A percentile compares a stretch with the other conserved stretches of the same genome.
phyloP scores from a whole-genome alignment of 2,888 invertebrate species.

The Platypus cylindrus region DNA sequence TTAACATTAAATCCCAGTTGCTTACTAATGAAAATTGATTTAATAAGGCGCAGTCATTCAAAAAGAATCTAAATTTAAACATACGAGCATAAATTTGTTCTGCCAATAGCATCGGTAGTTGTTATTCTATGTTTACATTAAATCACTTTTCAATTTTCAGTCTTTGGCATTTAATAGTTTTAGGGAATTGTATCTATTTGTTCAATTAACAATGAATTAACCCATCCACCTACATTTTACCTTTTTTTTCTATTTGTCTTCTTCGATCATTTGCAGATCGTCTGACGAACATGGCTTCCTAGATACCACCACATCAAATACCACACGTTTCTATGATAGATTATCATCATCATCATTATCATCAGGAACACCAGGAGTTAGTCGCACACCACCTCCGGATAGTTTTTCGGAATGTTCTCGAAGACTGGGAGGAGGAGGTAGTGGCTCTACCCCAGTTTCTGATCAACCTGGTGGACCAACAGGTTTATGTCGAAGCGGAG shows the following conservation, averaged over 20 bases:
- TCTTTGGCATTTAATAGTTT: too few species aligned
- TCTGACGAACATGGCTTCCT: slow-evolving; percentile 37
- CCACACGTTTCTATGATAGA: slow-evolving; percentile 39
- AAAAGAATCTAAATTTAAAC: too few species aligned
- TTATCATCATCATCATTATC: slow-evolving; percentile 20
- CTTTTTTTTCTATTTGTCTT: slow-evolving; percentile 1
- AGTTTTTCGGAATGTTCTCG: slow-evolving; percentile 11
- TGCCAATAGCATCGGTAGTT: too few species aligned
- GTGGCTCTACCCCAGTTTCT: slow-evolving; percentile 11
- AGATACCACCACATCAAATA: slow-evolving; percentile 31
- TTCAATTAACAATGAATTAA: too few species aligned
- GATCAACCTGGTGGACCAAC: too few species aligned
- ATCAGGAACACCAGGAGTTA: slow-evolving; percentile 6
- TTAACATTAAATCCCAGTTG: too few species aligned
- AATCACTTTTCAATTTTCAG: too few species aligned
- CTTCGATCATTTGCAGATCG: slow-evolving; percentile 30
- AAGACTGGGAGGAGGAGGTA: slow-evolving; percentile 12
- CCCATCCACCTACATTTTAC: not conserved
- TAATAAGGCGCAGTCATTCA: too few species aligned
- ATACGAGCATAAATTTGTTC: too few species aligned
- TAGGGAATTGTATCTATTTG: too few species aligned
- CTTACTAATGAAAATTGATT: too few species aligned
- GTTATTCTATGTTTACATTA: too few species aligned
- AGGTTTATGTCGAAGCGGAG: slow-evolving; percentile 12
- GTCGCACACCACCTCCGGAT: slow-evolving; percentile 13